phyloP scores from a whole-genome alignment of 2,113 vertebrate species.

The Phocoena sinus region DNA sequence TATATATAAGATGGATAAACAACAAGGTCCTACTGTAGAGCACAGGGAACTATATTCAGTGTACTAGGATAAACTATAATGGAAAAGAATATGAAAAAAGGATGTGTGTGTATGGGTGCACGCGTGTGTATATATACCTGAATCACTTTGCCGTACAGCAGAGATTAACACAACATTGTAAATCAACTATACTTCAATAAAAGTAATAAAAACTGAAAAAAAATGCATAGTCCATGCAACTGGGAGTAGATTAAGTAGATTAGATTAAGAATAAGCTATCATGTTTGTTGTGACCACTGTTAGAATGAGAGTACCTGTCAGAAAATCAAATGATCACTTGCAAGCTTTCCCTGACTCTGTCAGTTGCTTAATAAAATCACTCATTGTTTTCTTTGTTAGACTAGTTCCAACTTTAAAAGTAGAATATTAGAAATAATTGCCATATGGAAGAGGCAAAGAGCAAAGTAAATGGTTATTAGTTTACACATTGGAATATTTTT shows the following conservation, averaged over 20 bases:
- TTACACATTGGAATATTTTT: neutral
- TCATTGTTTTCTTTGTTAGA: neutral
- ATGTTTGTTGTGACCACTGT: neutral
- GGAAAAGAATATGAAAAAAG: too few relatives aligned
- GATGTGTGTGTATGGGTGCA: rapidly evolving
- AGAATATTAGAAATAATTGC: conserved; percentile 19
- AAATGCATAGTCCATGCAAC: neutral
- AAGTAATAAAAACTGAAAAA: neutral
- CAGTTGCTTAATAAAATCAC: neutral
- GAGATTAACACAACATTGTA: too few relatives aligned
- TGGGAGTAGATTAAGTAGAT: neutral
- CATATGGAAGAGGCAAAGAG: neutral
- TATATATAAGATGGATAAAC: too few relatives aligned
- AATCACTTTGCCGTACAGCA: too few relatives aligned
- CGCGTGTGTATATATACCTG: too few relatives aligned
- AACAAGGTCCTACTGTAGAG: too few relatives aligned
- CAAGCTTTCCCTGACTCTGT: neutral
- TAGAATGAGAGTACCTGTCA: neutral
- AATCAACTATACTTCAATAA: too few relatives aligned
- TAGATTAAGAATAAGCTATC: neutral
- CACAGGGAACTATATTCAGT: too few relatives aligned
- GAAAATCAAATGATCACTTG: neutral
- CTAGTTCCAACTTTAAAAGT: neutral
- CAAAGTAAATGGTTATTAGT: neutral
- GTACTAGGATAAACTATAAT: too few relatives aligned